Percentiles rank a stretch among this genome's conserved stretches.
Evolutionary conservation across 2,888 invertebrate genomes (phyloP).

Genomic region (Cerastoderma edule): DNA sequence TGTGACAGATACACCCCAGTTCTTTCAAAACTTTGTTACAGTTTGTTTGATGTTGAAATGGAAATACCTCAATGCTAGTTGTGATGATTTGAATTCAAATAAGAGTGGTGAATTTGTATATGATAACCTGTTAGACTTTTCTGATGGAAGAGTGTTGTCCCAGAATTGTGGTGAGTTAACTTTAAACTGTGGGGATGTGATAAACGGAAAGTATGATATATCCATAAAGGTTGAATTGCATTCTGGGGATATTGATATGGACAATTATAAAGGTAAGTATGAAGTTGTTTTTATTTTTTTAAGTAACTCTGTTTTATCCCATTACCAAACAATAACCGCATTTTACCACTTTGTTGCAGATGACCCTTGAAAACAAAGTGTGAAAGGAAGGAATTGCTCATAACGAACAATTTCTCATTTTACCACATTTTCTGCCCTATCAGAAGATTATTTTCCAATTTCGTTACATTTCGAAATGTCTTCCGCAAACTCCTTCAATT

Average conservation of each 20-base stretch:
- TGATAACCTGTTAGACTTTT: not conserved
- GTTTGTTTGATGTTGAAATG: conserved; percentile 10
- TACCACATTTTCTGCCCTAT: too few species aligned
- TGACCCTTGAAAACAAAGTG: too few species aligned
- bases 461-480: too few species aligned
- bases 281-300: too few species aligned
- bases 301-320: too few species aligned
- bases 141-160: conserved; percentile 11
- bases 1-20: conserved; percentile 9
- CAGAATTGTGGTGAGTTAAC: conserved; percentile 33
- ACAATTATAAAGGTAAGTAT: conserved; percentile 42
- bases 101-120: not conserved
- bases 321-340: too few species aligned
- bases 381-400: too few species aligned
- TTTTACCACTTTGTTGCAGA: too few species aligned
- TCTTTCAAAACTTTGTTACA: not conserved
- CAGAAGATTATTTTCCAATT: too few species aligned
- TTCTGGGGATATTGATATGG: conserved; percentile 25
- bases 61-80: not conserved
- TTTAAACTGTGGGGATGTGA: conserved; percentile 31
- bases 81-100: not conserved
- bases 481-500: too few species aligned
- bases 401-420: too few species aligned
- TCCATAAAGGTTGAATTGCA: conserved; percentile 10
- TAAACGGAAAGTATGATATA: conserved; percentile 33